Conservation (phyloP, 2,797 vertebrate genomes). For the Neoniphon sammara region DNA sequence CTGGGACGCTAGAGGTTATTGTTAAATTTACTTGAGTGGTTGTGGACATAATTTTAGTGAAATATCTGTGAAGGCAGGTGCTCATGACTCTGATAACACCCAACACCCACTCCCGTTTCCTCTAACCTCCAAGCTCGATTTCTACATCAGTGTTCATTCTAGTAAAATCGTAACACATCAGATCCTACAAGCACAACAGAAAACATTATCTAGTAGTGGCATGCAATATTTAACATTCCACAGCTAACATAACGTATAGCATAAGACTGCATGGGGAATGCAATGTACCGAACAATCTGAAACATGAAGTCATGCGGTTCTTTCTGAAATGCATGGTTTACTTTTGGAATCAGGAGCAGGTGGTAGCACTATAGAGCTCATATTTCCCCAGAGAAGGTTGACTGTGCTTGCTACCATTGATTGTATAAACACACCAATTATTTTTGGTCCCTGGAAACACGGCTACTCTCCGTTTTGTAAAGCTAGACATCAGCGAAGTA, state of each 20-base stretch:
- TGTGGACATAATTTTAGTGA: too few species aligned
- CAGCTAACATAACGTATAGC: conserved; percentile 9
- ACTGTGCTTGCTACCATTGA: conserved; percentile 64
- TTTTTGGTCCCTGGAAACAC: conserved; percentile 67
- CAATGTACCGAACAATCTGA: conserved; percentile 29
- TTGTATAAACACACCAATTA: conserved; percentile 78
- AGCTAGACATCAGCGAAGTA: conserved; percentile 46
- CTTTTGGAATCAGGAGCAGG: conserved; percentile 61
- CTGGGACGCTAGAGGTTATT: too few species aligned
- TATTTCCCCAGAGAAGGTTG: conserved; percentile 73
- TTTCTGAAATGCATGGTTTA: conserved; percentile 33
- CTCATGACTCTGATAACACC: too few species aligned
- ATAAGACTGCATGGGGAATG: not conserved
- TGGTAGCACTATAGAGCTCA: conserved; percentile 56
- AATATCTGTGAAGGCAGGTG: too few species aligned
- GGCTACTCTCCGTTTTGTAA: conserved; percentile 49
- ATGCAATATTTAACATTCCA: conserved; percentile 7
- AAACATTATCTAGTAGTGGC: too few species aligned
- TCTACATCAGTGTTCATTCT: too few species aligned
- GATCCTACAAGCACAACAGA: not conserved
- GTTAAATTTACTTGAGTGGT: too few species aligned
- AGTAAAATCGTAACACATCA: not conserved
- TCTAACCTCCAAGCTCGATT: too few species aligned
- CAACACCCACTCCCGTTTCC: too few species aligned
- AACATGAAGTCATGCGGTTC: conserved; percentile 20